Conservation (phyloP, 1,140 invertebrate species). For the Apis mellifera region DNA sequence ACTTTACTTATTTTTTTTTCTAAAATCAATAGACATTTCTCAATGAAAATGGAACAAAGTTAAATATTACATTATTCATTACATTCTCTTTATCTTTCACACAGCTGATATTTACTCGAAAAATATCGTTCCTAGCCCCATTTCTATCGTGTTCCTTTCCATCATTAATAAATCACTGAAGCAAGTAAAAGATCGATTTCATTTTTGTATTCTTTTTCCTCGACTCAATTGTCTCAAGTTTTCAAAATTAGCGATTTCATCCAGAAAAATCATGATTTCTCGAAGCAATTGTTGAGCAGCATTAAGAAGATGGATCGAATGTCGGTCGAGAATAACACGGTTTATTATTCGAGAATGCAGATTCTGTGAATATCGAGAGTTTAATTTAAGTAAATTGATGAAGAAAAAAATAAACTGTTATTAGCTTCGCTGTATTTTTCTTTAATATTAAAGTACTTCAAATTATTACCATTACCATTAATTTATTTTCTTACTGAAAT, state of each 20-base stretch:
- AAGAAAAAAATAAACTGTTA: background rate
- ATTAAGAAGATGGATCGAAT: background rate
- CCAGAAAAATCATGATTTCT: background rate
- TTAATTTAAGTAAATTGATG: background rate
- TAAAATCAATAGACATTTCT: too few species aligned
- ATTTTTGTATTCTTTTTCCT: background rate
- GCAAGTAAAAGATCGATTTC: background rate
- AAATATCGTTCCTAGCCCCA: background rate
- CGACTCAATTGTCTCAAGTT: background rate
- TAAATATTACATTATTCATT: slow-evolving; percentile 25
- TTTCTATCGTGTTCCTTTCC: background rate
- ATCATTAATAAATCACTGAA: slow-evolving; percentile 36
- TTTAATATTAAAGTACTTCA: too few species aligned
- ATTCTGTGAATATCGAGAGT: background rate
- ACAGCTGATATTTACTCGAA: slow-evolving; percentile 15
- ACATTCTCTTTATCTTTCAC: too few species aligned
- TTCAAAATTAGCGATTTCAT: background rate
- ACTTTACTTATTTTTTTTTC: too few species aligned
- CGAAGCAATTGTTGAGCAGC: background rate
- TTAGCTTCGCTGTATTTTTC: too few species aligned
- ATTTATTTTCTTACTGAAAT: too few species aligned
- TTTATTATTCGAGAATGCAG: background rate
- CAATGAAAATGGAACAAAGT: background rate
- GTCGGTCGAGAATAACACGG: too few species aligned
- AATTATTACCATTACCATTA: too few species aligned